Percentiles rank a stretch among this genome's conserved stretches.
These are phyloP conservation scores for Orycteropus afer DNA, from an alignment of 2,113 vertebrate genomes.

Conservation along the genomic window DNA sequence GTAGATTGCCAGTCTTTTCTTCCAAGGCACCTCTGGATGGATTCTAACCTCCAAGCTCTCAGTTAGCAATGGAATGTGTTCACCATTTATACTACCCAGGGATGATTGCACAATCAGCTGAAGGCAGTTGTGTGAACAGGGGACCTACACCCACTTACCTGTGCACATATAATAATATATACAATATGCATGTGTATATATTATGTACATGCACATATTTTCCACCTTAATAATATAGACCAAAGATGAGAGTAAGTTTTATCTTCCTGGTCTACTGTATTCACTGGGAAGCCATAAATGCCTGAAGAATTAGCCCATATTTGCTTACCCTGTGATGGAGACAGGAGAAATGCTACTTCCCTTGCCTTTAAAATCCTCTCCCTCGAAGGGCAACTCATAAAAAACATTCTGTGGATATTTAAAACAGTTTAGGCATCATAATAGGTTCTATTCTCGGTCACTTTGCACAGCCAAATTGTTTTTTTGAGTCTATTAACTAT, in stretches of 20 bases:
- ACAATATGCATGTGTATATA: no score
- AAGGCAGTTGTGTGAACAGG: background rate
- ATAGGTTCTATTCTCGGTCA: constrained; percentile 75
- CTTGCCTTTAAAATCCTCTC: constrained; percentile 75
- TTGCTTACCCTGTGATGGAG: background rate
- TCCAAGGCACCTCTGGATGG: background rate
- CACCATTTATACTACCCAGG: background rate
- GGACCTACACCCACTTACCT: background rate
- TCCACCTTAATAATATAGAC: background rate
- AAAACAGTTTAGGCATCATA: constrained; percentile 57
- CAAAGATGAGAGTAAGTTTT: background rate
- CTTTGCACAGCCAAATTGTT: constrained; percentile 77
- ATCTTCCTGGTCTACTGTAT: constrained; percentile 37
- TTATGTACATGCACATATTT: background rate
- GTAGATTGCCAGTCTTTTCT: background rate
- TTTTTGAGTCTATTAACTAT: constrained; percentile 75
- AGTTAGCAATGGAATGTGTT: background rate
- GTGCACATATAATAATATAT: background rate
- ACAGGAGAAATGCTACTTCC: background rate
- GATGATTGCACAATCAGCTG: background rate
- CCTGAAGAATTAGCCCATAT: constrained; percentile 46
- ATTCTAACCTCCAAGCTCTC: background rate
- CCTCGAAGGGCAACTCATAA: constrained; percentile 80
- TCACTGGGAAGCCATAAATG: constrained; percentile 19
- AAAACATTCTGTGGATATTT: constrained; percentile 50